Evolutionary conservation across 2,797 vertebrate species (phyloP).

Genomic region (Pteropus rufus): DNA sequence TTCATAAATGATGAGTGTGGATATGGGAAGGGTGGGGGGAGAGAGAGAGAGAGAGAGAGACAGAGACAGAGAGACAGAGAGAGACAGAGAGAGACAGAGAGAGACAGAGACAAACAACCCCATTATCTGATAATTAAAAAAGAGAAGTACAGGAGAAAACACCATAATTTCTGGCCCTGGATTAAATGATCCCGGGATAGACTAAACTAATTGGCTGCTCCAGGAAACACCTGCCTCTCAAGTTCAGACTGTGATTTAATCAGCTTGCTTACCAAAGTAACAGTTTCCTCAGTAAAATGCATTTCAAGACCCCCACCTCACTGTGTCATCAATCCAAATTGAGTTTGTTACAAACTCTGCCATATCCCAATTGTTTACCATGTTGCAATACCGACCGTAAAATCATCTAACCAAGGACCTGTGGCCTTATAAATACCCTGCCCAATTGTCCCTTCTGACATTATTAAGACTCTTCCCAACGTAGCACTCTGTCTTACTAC

Average conservation of each 20-base stretch:
- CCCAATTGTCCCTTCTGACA: not conserved
- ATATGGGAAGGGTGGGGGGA: fast-evolving
- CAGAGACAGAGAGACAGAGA: too few species aligned
- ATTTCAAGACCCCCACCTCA: not conserved
- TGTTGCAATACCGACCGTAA: not conserved
- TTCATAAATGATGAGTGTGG: not conserved
- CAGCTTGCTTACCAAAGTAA: not conserved
- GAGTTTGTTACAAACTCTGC: not conserved
- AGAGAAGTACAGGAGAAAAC: not conserved
- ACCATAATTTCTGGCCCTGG: not conserved
- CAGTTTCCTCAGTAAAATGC: not conserved
- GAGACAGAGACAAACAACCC: not conserved
- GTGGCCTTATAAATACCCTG: not conserved
- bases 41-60: not conserved
- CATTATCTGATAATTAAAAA: not conserved
- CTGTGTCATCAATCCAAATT: not conserved
- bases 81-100: not conserved
- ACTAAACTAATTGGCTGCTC: not conserved
- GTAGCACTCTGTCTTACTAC: not conserved
- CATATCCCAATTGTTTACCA: not conserved
- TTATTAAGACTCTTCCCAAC: not conserved
- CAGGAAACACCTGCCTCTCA: not conserved
- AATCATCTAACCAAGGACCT: not conserved
- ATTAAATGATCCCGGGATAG: not conserved
- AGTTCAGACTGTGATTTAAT: not conserved